A percentile compares a stretch with the other conserved stretches of the same genome.
phyloP scores from a whole-genome alignment of 2,888 invertebrate genomes.

The Rhodophaea formosa region DNA sequence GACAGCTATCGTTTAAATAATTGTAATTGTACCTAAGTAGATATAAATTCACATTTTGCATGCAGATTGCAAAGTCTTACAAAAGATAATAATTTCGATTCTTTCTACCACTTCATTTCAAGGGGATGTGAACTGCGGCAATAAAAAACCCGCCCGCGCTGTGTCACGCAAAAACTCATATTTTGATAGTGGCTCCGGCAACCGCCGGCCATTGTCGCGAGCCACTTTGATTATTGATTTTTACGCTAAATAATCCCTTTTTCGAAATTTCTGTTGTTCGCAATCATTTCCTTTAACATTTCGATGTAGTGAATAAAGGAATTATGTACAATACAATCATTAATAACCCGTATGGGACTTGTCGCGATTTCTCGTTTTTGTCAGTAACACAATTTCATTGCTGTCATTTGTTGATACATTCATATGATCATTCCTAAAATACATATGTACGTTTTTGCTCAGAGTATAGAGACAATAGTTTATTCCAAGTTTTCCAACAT shows the following conservation, averaged over 20 bases:
- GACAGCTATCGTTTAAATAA: no score
- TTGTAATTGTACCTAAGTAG: no score
- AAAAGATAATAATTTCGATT: constrained; percentile 40
- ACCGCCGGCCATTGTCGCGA: constrained; percentile 68
- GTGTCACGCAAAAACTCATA: constrained; percentile 69
- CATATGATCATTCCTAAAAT: not conserved
- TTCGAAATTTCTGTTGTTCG: constrained; percentile 65
- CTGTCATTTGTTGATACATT: not conserved
- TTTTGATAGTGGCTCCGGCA: constrained; percentile 75
- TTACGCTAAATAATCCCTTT: constrained; percentile 78
- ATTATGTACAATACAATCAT: constrained; percentile 64
- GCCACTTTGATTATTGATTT: constrained; percentile 78
- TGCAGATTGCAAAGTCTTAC: not conserved
- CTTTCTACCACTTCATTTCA: constrained; percentile 57
- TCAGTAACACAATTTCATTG: constrained; percentile 20
- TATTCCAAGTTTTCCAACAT: no score
- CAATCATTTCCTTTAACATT: constrained; percentile 72
- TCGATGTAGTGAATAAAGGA: constrained; percentile 63
- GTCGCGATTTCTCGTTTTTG: constrained; percentile 52
- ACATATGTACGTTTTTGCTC: no score
- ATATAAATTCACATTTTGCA: not conserved
- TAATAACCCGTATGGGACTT: constrained; percentile 76
- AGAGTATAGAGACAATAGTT: no score
- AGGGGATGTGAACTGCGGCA: constrained; percentile 42
- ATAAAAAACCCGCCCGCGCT: constrained; percentile 76